phyloP scores from a whole-genome alignment of 2,797 vertebrate genomes.

The Leptodactylus fallax region DNA sequence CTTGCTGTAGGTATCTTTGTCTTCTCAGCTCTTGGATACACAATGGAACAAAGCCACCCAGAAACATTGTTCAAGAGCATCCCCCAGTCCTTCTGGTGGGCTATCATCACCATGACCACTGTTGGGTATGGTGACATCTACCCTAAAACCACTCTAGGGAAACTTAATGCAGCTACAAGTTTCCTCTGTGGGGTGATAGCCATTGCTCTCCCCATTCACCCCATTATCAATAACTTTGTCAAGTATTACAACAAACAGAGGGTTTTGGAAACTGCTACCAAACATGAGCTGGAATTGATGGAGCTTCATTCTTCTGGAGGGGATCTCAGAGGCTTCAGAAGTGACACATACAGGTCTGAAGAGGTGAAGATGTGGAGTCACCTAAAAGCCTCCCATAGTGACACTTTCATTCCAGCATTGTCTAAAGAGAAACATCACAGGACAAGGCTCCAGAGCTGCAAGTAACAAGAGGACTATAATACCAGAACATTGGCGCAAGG shows the following conservation, averaged over 20 bases:
- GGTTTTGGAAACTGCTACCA: constrained; percentile 93
- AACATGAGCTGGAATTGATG: constrained; percentile 94
- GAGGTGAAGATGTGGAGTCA: constrained; percentile 67
- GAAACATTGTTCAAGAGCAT: constrained; percentile 97
- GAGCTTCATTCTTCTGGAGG: constrained; percentile 83
- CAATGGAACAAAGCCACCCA: constrained; percentile 95
- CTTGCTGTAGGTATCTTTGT: constrained; percentile 97
- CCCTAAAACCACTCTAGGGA: constrained; percentile 94
- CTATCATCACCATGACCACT: constrained; percentile 98
- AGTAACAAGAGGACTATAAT: constrained; percentile 65
- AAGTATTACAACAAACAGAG: constrained; percentile 95
- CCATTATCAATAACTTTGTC: constrained; percentile 98
- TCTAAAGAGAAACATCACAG: constrained; percentile 79
- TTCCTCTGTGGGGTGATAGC: constrained; percentile 97
- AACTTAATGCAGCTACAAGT: constrained; percentile 95
- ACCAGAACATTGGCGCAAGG: neutral
- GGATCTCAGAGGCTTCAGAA: constrained; percentile 67
- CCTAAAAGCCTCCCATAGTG: constrained; percentile 82
- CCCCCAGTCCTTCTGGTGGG: constrained; percentile 99
- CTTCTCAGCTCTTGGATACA: constrained; percentile 95
- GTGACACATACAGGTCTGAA: constrained; percentile 60
- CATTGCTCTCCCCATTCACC: constrained; percentile 95
- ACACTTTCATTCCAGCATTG: constrained; percentile 84
- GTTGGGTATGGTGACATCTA: constrained; percentile 98
- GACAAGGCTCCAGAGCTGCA: constrained; percentile 80